Evolutionary conservation across 2,113 vertebrate genomes (phyloP).

Genomic region (Coptodon bakossiorum): DNA sequence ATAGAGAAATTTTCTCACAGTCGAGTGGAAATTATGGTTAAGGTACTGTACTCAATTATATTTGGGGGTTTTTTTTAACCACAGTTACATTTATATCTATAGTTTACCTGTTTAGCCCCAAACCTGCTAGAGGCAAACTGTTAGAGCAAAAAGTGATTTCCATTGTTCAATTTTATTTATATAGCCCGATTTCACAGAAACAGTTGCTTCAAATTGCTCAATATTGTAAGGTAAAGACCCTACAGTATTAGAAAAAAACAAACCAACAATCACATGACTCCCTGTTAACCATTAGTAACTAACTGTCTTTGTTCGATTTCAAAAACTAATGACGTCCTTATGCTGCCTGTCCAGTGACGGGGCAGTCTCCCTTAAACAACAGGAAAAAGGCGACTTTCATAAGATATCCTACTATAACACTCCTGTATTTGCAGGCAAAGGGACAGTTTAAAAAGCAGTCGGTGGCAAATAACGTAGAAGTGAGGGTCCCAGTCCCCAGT

Average conservation of each 20-base stretch:
- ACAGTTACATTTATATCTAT: background rate
- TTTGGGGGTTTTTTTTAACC: fast-evolving
- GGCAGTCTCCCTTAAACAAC: background rate
- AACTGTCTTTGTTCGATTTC: background rate
- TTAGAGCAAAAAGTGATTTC: background rate
- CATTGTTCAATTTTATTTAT: background rate
- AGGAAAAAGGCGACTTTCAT: background rate
- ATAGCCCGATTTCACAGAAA: background rate
- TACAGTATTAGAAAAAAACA: background rate
- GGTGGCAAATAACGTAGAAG: slow-evolving; percentile 90
- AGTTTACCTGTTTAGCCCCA: background rate
- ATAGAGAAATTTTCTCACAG: slow-evolving; percentile 96
- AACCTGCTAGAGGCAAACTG: background rate
- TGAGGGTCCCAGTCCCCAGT: slow-evolving; percentile 87
- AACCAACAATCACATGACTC: background rate
- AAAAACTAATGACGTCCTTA: background rate
- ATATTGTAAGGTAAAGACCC: background rate
- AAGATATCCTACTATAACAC: background rate
- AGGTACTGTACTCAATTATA: slow-evolving; percentile 64
- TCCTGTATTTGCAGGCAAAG: slow-evolving; percentile 77
- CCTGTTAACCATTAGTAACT: background rate
- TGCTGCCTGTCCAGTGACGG: background rate
- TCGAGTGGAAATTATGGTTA: slow-evolving; percentile 91
- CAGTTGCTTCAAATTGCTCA: background rate
- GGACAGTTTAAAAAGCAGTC: slow-evolving; percentile 98